phyloP scores from a whole-genome alignment of 2,888 invertebrate genomes.

The Clusia tigrina region DNA sequence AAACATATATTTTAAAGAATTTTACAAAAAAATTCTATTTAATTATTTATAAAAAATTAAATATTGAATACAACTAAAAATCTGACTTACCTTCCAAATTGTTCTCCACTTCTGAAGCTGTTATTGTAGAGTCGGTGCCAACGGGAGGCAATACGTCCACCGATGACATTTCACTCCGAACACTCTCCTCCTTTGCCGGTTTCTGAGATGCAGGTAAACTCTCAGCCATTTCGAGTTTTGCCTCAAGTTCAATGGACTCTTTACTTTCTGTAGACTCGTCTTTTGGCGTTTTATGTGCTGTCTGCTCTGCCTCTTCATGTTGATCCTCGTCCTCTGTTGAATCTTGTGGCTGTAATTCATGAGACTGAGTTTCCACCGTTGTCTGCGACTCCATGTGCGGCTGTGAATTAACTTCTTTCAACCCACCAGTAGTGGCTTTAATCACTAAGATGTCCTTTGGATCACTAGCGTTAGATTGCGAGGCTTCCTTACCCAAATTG shows the following conservation, averaged over 20 bases:
- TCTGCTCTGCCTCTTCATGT: conserved; percentile 17
- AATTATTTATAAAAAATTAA: too few relatives aligned
- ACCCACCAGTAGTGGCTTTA: conserved; percentile 23
- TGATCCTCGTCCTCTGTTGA: conserved; percentile 13
- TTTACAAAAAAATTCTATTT: too few relatives aligned
- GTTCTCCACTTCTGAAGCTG: conserved; percentile 52
- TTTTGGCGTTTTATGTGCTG: conserved; percentile 11
- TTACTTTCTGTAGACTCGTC: conserved; percentile 1
- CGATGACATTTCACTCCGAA: conserved; percentile 37
- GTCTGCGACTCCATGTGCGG: conserved; percentile 38
- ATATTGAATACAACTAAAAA: conserved; percentile 5
- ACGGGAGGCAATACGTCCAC: conserved; percentile 47
- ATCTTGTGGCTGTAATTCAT: not conserved
- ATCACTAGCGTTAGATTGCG: not conserved
- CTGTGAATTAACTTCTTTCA: conserved; percentile 4
- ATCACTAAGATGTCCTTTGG: conserved; percentile 33
- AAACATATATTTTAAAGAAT: too few relatives aligned
- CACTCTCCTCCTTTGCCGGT: conserved; percentile 17
- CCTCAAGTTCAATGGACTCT: not conserved
- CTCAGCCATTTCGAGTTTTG: not conserved
- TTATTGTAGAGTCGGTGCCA: conserved; percentile 49
- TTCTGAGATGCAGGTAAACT: conserved; percentile 5
- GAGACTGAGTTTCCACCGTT: conserved; percentile 7
- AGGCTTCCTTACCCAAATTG: conserved; percentile 35
- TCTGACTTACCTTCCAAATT: conserved; percentile 51